Evolutionary conservation across 2,113 vertebrate genomes (phyloP).

Genomic region (Orientallactaga bullata): DNA sequence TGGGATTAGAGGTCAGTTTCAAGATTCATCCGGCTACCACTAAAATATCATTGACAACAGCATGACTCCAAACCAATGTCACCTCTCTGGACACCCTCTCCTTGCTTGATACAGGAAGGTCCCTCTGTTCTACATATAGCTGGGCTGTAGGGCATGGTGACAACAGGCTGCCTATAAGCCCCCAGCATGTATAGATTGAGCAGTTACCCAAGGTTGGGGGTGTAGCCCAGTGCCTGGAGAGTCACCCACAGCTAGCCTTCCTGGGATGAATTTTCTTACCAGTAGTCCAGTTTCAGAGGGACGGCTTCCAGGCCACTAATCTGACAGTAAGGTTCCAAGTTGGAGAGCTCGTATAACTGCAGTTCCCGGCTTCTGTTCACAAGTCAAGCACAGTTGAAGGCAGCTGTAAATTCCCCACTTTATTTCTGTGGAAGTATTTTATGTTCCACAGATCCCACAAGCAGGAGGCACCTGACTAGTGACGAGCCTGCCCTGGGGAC

Average conservation of each 20-base stretch:
- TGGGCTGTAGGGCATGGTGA: no score
- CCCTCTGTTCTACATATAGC: background rate
- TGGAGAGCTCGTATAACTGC: conserved; percentile 89
- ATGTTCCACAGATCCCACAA: background rate
- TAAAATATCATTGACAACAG: background rate
- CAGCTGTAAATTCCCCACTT: background rate
- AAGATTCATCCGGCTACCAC: background rate
- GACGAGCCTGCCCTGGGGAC: background rate
- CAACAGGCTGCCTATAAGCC: background rate
- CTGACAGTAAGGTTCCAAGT: conserved; percentile 89
- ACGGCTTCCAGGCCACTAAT: conserved; percentile 87
- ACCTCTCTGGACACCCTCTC: background rate
- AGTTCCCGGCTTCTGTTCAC: conserved; percentile 88
- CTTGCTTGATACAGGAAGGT: background rate
- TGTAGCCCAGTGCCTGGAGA: background rate
- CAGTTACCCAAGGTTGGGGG: background rate
- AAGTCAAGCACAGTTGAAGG: conserved; percentile 21
- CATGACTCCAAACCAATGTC: background rate
- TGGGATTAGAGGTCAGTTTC: background rate
- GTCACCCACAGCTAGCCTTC: fast-evolving
- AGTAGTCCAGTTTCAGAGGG: conserved; percentile 88
- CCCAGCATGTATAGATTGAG: background rate
- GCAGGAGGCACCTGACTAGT: background rate
- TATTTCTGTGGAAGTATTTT: background rate
- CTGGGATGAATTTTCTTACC: conserved; percentile 80